Evolutionary conservation across 2,797 vertebrate genomes (phyloP), one percentile per base, ranked within the genome.

Genomic region (Spea hammondii): DNA sequence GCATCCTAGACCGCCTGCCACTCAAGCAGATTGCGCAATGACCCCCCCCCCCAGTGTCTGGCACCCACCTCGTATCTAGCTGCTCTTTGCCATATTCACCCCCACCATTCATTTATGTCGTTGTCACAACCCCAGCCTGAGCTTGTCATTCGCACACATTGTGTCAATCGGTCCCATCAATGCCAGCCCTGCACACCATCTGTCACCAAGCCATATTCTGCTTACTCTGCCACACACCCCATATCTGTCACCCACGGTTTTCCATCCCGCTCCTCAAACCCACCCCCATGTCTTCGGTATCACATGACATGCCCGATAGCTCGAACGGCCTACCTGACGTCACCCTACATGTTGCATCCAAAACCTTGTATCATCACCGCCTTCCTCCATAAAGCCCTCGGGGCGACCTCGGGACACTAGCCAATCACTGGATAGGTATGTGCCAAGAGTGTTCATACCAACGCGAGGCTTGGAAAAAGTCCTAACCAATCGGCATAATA

Each of bases 401-500:
- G 14, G 8, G 48, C 77, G 6, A 11, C 7, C 70, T 48, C 44
- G 49, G 9, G 4, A 46, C 5, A 6, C 10, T 50, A 71, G 11
- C 69, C 77, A 78, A 78, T 78, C 62, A 66, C 45, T 8, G 51
- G 6, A 4, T 10, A 5, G 13, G 44, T 55, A 44, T 11, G 6
- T 62, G 10, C 13, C 72, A 60, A 46, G 10, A 64, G 51, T 2
- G 13, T 5, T 0, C 59, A 12, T 13, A 32, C 8, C 50, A 78
- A 0, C 66, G 5, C 17, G 53, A 57, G 65, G 77, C 51, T 45
- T 59, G 64, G 12, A 62, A 8, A 4, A 1, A 5, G 6, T 4
- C 13, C 1, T 8, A 68, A 32, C 77, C 77, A 79, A 79, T 69
- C 9, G 47, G 45, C 6, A 60, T 14, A 32, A 32, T 32, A 32